Evolutionary conservation across 1,140 invertebrate species (phyloP).

Genomic region (Ridgeia piscesae): DNA sequence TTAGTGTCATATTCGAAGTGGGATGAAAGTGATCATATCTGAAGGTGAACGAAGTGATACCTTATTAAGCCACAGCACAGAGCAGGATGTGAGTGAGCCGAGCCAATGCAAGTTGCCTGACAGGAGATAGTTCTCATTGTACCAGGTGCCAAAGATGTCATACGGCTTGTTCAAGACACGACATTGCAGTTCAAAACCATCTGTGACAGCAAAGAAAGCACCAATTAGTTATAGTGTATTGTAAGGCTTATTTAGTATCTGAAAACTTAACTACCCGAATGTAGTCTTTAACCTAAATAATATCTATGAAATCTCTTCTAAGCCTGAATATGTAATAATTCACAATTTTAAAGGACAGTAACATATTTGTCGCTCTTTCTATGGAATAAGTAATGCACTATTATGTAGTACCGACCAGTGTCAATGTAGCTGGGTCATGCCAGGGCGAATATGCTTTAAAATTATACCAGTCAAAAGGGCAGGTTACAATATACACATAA

Average conservation of each 20-base stretch:
- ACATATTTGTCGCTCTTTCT: neutral
- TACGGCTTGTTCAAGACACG: slow-evolving; percentile 83
- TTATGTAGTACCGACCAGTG: too few species aligned
- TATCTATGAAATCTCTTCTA: neutral
- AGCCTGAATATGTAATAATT: neutral
- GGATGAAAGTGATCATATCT: neutral
- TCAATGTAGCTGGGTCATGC: too few species aligned
- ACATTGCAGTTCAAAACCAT: slow-evolving; percentile 75
- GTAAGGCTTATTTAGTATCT: slow-evolving; percentile 23
- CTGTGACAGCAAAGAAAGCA: slow-evolving; percentile 51
- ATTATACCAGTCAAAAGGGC: too few species aligned
- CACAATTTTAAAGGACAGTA: neutral
- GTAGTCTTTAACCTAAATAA: neutral
- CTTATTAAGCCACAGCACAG: slow-evolving; percentile 81
- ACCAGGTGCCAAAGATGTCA: slow-evolving; percentile 89
- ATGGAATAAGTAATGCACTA: neutral
- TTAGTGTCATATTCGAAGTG: neutral
- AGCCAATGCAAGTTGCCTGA: slow-evolving; percentile 81
- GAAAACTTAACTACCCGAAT: slow-evolving; percentile 18
- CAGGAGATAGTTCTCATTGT: slow-evolving; percentile 78
- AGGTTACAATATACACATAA: neutral
- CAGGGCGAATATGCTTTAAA: neutral
- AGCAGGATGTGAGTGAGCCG: slow-evolving; percentile 76
- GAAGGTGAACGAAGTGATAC: slow-evolving; percentile 42
- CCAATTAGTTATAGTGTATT: neutral